Conservation (phyloP, 2,888 invertebrate species). For the Chironomus riparius region DNA sequence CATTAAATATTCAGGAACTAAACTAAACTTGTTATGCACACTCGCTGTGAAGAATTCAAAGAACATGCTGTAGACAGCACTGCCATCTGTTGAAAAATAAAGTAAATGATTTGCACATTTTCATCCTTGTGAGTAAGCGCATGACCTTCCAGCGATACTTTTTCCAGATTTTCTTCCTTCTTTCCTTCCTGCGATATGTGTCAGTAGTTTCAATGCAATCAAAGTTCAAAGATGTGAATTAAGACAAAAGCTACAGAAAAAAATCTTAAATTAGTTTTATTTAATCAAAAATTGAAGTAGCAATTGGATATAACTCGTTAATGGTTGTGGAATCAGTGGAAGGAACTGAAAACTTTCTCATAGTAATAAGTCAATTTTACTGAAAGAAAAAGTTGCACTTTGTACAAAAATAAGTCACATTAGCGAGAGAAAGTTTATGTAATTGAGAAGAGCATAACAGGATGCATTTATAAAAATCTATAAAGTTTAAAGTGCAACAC, state of each 20-base stretch:
- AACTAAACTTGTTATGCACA: too few species aligned
- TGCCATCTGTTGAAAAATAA: background rate
- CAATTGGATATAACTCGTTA: too few species aligned
- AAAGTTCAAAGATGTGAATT: slow-evolving; percentile 10
- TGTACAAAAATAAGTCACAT: too few species aligned
- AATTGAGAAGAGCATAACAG: too few species aligned
- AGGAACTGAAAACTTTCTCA: too few species aligned
- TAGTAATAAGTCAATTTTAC: too few species aligned
- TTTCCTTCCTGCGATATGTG: background rate
- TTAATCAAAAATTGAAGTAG: too few species aligned
- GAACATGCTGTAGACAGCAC: background rate
- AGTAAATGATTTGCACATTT: background rate
- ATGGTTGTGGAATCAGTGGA: too few species aligned
- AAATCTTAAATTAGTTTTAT: background rate
- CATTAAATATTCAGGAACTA: too few species aligned
- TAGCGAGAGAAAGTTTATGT: too few species aligned
- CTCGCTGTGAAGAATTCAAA: background rate
- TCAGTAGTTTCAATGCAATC: slow-evolving; percentile 25
- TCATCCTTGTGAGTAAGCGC: background rate
- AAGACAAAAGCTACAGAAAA: background rate
- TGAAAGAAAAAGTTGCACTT: too few species aligned
- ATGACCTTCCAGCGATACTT: background rate
- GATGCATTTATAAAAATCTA: background rate
- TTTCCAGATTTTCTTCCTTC: background rate
- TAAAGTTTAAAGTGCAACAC: background rate